Evolutionary conservation across 2,113 vertebrate species (phyloP), one percentile per base, ranked within the genome.

Genomic region (Coptodon rendalli): DNA sequence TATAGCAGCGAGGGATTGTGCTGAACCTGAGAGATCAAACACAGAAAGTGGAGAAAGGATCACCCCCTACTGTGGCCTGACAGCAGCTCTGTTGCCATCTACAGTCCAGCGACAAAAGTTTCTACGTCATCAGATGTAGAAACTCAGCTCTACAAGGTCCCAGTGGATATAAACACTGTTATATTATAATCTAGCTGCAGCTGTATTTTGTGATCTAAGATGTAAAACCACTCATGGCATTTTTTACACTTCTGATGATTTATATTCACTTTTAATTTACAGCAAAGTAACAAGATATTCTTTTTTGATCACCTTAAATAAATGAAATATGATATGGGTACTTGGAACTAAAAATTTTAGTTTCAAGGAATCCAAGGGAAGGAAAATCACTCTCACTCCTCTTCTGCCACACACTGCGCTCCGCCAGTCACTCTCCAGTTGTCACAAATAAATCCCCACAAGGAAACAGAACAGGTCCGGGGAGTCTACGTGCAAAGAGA

Each of bases 321-420:
- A 54, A 0, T 54, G 0, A 54, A 54, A 54, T 22, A 22, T 54
- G n/a, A 54, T 54, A 12, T 22, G 52, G 52, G 52, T 54, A 54
- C 10, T 54, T 54, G 52, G 52, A 54, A 6, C 52, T 22, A 22
- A 54, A 54, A 54, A 0, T 0, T 1, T 54, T 54, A 6, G 6
- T 22, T 4, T 10, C 53, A 13, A 56, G 53, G 11, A 56, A 24
- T 56, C 53, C 22, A 24, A 56, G 3, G 53, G 22, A 56, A 56
- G 53, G 53, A 56, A 24, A 56, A 24, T 24, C 22, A 13, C 19
- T n/a, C 50, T 52, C 9, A 52, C 53, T 24, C 53, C 1, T 13
- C 22, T 56, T 56, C 53, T 56, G 22, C 22, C 53, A 24, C 53
- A 56, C 22, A 24, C 53, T 24, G 53, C 6, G 2, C 22, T 56